A percentile compares a stretch with the other conserved stretches of the same genome.
These are phyloP conservation scores for Ophion slaviceki DNA, from an alignment of 2,888 invertebrate species.

Conservation along the genomic window DNA sequence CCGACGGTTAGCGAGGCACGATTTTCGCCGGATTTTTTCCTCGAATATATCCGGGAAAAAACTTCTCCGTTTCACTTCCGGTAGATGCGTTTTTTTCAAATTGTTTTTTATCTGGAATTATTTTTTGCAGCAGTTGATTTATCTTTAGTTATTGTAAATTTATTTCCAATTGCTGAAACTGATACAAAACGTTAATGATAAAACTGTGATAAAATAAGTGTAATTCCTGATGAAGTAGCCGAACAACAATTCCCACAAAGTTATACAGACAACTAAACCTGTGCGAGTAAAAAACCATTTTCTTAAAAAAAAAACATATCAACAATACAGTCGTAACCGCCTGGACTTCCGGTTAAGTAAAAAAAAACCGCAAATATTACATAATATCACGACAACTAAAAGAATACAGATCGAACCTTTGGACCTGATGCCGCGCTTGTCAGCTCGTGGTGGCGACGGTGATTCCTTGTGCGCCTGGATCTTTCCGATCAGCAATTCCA, in stretches of 20 bases:
- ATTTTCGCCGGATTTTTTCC: not conserved
- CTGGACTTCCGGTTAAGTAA: not conserved
- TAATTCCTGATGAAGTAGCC: not conserved
- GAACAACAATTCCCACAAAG: not conserved
- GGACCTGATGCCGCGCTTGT: slow-evolving; percentile 71
- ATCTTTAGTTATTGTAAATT: not conserved
- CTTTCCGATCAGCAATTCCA: slow-evolving; percentile 94
- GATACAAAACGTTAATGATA: too few relatives aligned
- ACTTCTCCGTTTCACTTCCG: not conserved
- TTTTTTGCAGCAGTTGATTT: not conserved
- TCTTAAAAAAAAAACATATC: not conserved
- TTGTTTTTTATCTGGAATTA: not conserved
- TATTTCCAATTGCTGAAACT: too few relatives aligned
- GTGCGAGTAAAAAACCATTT: not conserved
- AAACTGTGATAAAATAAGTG: too few relatives aligned
- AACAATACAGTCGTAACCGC: not conserved
- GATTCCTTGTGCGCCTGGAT: slow-evolving; percentile 94
- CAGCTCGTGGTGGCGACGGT: slow-evolving; percentile 79
- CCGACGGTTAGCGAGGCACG: not conserved
- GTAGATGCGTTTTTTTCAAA: not conserved
- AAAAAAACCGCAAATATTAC: slow-evolving; percentile 7
- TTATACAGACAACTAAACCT: not conserved
- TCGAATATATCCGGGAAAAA: not conserved
- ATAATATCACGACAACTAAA: not conserved
- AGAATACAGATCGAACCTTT: slow-evolving; percentile 75